These are phyloP conservation scores for Hormaphis cornu DNA, from an alignment of 1,140 invertebrate species.

Conservation along the genomic window DNA sequence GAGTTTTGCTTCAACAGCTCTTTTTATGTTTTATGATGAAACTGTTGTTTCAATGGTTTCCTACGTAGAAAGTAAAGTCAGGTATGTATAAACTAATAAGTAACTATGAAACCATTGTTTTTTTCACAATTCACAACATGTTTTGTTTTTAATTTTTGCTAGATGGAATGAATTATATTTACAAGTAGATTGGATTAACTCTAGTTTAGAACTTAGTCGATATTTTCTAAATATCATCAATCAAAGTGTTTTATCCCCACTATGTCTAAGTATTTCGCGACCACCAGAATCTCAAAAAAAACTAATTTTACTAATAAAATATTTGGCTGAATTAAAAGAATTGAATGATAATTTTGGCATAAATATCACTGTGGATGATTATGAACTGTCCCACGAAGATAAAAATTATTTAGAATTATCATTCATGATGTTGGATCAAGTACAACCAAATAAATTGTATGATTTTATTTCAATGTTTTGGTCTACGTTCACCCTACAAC, in stretches of 20 bases:
- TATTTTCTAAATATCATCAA: conserved; percentile 18
- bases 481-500: conserved; percentile 11
- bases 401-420: conserved; percentile 14
- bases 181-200: conserved; percentile 19
- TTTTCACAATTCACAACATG: too few species aligned
- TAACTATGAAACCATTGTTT: too few species aligned
- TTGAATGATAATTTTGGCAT: conserved; percentile 20
- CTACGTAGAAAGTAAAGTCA: conserved; percentile 22
- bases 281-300: conserved; percentile 4
- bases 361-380: conserved; percentile 7
- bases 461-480: conserved; percentile 12
- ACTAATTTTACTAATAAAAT: conserved; percentile 6
- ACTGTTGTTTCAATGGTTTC: conserved; percentile 9
- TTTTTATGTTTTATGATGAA: conserved; percentile 17
- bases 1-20: conserved; percentile 20
- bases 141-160: background rate
- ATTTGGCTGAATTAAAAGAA: conserved; percentile 13
- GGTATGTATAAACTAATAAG: background rate
- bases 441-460: conserved; percentile 5
- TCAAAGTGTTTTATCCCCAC: conserved; percentile 24
- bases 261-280: conserved; percentile 16
- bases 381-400: conserved; percentile 17
- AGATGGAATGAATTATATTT: conserved; percentile 23
- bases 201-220: conserved; percentile 11
- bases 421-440: conserved; percentile 25